A percentile compares a stretch with the other conserved stretches of the same genome.
phyloP scores from a whole-genome alignment of 1,140 invertebrate genomes.

The Leptestheria dahalacensis region DNA sequence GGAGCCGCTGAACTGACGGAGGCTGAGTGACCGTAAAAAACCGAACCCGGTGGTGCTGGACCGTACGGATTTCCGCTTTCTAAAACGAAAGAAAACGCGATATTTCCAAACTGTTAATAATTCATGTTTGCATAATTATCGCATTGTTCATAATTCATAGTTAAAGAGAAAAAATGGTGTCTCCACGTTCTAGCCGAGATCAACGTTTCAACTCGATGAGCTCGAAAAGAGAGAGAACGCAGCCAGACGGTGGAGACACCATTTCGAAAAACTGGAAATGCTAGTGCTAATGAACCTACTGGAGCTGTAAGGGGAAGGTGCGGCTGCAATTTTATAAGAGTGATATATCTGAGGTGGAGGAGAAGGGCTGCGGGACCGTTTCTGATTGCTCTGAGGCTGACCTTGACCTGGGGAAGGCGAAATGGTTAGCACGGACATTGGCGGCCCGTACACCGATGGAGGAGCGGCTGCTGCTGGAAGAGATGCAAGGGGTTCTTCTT shows the following conservation, averaged over 20 bases:
- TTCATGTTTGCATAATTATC: too few species aligned
- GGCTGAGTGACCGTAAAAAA: constrained; percentile 23
- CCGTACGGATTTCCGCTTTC: constrained; percentile 19
- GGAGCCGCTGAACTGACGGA: constrained; percentile 24
- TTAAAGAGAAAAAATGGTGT: constrained; percentile 12
- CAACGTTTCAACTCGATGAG: too few species aligned
- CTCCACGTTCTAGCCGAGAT: too few species aligned
- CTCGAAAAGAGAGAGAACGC: too few species aligned
- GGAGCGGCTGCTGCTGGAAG: constrained; percentile 28
- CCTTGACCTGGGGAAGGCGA: background rate
- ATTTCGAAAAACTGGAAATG: too few species aligned
- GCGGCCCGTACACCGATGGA: constrained; percentile 6
- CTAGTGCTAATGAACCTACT: constrained; percentile 22
- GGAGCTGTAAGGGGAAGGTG: constrained; percentile 21
- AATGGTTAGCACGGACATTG: constrained; percentile 9
- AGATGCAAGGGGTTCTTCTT: constrained; percentile 30
- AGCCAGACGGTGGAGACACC: too few species aligned
- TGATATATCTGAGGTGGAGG: constrained; percentile 36
- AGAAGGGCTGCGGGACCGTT: constrained; percentile 47
- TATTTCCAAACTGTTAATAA: too few species aligned
- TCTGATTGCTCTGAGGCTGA: constrained; percentile 22
- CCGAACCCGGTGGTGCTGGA: constrained; percentile 18
- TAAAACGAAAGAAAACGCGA: constrained; percentile 10
- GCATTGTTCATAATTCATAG: too few species aligned
- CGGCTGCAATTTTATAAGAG: constrained; percentile 31